Evolutionary conservation across 2,113 vertebrate genomes (phyloP).

Genomic region (Hydrolagus affinis): DNA sequence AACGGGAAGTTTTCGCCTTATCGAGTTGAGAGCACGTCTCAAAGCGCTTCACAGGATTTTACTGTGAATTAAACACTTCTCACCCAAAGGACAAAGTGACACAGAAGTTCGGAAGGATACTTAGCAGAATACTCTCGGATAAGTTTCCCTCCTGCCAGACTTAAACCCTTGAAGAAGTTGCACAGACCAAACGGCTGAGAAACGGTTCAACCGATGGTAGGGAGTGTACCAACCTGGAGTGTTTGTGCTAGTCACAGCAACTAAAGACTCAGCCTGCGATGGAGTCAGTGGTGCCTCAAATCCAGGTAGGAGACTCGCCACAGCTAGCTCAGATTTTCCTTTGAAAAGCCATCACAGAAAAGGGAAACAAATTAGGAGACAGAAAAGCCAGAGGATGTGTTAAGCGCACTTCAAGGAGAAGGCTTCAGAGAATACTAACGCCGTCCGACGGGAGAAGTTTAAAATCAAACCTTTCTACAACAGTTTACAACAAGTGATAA

Average conservation of each 20-base stretch:
- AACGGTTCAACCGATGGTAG: neutral
- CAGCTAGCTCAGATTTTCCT: constrained; percentile 50
- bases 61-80: too few relatives aligned
- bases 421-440: neutral
- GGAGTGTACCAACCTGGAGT: constrained; percentile 72
- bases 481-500: too few relatives aligned
- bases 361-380: neutral
- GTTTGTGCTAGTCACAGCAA: constrained; percentile 45
- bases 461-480: too few relatives aligned
- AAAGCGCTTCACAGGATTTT: too few relatives aligned
- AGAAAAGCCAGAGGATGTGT: neutral
- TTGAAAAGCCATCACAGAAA: constrained; percentile 9
- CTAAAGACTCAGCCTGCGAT: constrained; percentile 66
- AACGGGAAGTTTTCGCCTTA: too few relatives aligned
- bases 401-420: constrained; percentile 24
- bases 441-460: too few relatives aligned
- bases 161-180: neutral
- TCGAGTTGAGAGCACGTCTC: too few relatives aligned
- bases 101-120: too few relatives aligned
- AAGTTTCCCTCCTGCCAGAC: too few relatives aligned
- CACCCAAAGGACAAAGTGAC: too few relatives aligned
- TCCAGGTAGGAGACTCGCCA: constrained; percentile 85
- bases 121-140: too few relatives aligned
- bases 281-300: constrained; percentile 69
- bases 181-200: neutral